A percentile compares a stretch with the other conserved stretches of the same genome.
These are phyloP conservation scores for Muscicapa comitata DNA, from an alignment of 2,797 vertebrate genomes.

Conservation along the genomic window DNA sequence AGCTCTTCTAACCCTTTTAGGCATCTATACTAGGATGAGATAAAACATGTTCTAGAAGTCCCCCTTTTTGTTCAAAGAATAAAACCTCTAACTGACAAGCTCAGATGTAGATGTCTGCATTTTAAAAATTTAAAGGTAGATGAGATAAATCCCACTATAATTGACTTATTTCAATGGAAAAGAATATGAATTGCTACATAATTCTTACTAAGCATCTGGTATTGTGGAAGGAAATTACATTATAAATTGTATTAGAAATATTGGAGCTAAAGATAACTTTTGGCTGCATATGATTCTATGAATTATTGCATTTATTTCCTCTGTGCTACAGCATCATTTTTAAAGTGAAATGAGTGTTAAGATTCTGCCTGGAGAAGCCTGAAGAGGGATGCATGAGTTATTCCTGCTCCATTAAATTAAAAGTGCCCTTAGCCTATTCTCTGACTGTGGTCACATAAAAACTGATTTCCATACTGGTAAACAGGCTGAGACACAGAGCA, in stretches of 20 bases:
- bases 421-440: background rate
- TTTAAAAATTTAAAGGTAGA: background rate
- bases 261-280: conserved; percentile 1
- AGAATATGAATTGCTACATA: background rate
- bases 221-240: background rate
- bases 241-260: background rate
- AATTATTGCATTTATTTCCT: background rate
- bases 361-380: background rate
- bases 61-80: background rate
- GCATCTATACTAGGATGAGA: background rate
- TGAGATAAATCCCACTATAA: background rate
- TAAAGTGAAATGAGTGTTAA: background rate
- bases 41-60: background rate
- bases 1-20: background rate
- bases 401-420: background rate
- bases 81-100: background rate
- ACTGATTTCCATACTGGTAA: background rate
- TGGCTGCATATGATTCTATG: background rate
- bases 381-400: background rate
- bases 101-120: background rate
- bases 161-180: background rate
- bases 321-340: background rate
- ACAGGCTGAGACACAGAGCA: background rate
- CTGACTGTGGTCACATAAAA: background rate
- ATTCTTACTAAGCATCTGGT: background rate